These are phyloP conservation scores for Silurus asotus DNA, from an alignment of 2,113 vertebrate genomes.

Conservation along the genomic window DNA sequence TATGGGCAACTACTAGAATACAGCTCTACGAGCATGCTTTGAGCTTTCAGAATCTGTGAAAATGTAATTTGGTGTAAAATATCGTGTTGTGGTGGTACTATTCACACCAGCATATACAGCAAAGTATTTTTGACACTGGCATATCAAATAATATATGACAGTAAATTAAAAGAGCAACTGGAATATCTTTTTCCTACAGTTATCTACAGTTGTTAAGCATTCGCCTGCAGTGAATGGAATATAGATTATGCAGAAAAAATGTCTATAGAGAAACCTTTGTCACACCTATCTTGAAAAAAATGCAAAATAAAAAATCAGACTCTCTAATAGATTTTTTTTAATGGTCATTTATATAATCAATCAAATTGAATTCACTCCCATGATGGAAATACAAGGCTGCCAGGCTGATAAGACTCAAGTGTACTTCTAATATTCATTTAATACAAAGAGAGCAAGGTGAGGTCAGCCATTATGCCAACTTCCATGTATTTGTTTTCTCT, in stretches of 20 bases:
- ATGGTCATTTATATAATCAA: background rate
- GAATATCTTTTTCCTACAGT: background rate
- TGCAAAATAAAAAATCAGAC: background rate
- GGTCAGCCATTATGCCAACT: conserved; percentile 54
- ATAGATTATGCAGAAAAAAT: background rate
- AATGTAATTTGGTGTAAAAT: conserved; percentile 16
- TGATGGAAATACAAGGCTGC: background rate
- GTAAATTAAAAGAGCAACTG: background rate
- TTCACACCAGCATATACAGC: background rate
- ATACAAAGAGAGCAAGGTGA: conserved; percentile 59
- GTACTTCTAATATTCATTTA: conserved; percentile 55
- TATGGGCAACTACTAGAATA: background rate
- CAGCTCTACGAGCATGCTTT: background rate
- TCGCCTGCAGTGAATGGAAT: background rate
- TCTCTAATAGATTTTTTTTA: background rate
- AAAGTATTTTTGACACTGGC: background rate
- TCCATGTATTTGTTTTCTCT: conserved; percentile 45
- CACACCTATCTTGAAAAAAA: background rate
- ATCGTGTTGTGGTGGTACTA: background rate
- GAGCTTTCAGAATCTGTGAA: background rate
- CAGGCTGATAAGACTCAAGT: conserved; percentile 49
- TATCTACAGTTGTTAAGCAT: background rate
- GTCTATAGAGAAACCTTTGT: too few species aligned
- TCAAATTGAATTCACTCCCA: background rate
- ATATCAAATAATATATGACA: background rate